Conservation (phyloP, 2,797 vertebrate genomes). For the Tadarida brasiliensis region DNA sequence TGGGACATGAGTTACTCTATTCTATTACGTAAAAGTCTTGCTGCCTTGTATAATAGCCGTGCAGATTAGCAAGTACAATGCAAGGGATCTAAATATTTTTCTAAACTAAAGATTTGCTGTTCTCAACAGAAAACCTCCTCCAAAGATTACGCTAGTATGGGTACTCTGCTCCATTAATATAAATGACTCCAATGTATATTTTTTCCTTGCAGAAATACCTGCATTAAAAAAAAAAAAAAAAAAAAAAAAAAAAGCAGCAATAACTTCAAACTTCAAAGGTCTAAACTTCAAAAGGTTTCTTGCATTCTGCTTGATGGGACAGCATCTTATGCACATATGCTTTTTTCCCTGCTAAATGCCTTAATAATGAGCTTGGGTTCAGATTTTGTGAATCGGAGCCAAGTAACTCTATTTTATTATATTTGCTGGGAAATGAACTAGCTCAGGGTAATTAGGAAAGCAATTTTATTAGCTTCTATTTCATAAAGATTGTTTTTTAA, state of each 20-base stretch:
- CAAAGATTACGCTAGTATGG: constrained; percentile 83
- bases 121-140: constrained; percentile 83
- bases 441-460: constrained; percentile 92
- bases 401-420: constrained; percentile 92
- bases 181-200: constrained; percentile 85
- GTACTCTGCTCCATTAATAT: constrained; percentile 85
- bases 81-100: constrained; percentile 87
- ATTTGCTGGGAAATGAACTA: constrained; percentile 93
- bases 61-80: constrained; percentile 86
- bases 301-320: constrained; percentile 90
- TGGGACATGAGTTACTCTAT: constrained; percentile 86
- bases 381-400: constrained; percentile 91
- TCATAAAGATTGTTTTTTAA: constrained; percentile 93
- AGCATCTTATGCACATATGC: constrained; percentile 90
- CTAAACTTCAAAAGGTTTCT: constrained; percentile 90
- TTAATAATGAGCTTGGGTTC: constrained; percentile 92
- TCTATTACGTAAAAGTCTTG: constrained; percentile 85
- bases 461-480: constrained; percentile 93
- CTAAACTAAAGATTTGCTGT: constrained; percentile 87
- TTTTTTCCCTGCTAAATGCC: constrained; percentile 90
- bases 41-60: constrained; percentile 83
- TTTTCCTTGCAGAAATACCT: constrained; percentile 87
- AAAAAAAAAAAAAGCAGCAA: constrained; percentile 84
- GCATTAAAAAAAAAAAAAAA: constrained; percentile 56
- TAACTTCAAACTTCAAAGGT: constrained; percentile 91